Conservation (phyloP, 2,797 vertebrate species). For the Myotis findleyi region DNA sequence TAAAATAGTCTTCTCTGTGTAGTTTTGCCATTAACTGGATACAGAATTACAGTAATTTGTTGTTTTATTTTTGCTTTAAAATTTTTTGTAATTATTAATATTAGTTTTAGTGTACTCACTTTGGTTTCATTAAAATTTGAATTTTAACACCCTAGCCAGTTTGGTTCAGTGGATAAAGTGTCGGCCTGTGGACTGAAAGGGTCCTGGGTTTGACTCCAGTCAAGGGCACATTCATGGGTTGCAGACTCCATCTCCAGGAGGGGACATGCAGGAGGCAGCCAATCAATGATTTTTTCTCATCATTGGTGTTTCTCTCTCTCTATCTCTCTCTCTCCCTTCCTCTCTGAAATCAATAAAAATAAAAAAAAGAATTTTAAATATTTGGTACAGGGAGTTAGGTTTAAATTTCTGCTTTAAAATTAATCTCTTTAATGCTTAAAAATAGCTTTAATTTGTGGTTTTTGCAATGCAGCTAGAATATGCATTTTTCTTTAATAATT, state of each 20-base stretch:
- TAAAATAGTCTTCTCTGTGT: neutral
- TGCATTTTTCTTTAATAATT: conserved; percentile 28
- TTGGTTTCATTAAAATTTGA: neutral
- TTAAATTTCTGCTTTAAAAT: conserved; percentile 58
- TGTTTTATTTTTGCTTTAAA: conserved; percentile 5
- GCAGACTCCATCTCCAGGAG: no score
- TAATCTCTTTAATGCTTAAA: conserved; percentile 52
- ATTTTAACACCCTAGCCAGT: neutral
- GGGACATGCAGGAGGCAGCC: no score
- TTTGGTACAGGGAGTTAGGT: conserved; percentile 11
- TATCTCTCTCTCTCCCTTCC: no score
- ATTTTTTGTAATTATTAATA: neutral
- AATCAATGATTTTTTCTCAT: no score
- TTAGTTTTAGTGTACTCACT: neutral
- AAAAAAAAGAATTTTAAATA: neutral
- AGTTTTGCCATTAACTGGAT: neutral
- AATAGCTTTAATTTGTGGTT: conserved; percentile 48
- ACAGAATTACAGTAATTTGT: neutral
- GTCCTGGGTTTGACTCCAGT: no score
- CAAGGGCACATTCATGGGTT: no score
- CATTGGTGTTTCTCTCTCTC: no score
- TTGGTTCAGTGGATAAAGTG: no score
- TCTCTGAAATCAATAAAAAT: no score
- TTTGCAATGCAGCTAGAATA: conserved; percentile 42
- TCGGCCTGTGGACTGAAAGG: no score